Base-by-base conservation (phyloP, 2,888 invertebrate species). In the Gandaritis pyraliata region DNA sequence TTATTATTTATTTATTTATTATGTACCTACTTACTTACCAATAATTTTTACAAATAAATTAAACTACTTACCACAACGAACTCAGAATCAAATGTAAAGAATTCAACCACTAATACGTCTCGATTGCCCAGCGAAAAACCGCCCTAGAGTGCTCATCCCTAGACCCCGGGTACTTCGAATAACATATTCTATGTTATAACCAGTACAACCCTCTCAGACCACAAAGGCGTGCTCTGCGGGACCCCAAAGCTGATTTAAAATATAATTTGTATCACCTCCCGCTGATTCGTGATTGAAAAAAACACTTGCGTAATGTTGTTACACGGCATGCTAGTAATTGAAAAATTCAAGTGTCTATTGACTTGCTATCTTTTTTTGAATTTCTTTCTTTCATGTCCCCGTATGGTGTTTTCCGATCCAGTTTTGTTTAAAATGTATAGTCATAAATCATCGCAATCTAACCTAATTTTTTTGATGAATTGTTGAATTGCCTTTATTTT, bases 221-320 rank as follows among this genome's bases (percentile, higher is more conserved):
- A 71, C 90, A 90, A 43, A 87, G 89, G 88, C 86, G 88, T 83
- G 58, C 89, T 83, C 87, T 76, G 81, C 84, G 81, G 85, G 82
- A 70, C 75, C 77, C 84, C 78, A 83, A 81, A 77, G 60, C 75
- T 69, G 77, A 81, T 83, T 83, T 82, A 77, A 81, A 64, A 66
- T 52, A 46, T 39, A 53, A 77, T 73, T 80, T 76, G 66, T 64
- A 64, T 29, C 33, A 53, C 57, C 62, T 51, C 65, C 60, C 33
- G 51, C 58, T 23, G 60, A 43, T 38, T 47, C 38, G 12, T 43
- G 39, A 62, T 57, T 60, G 30, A 48, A 55, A 63, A n/a, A 48
- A 57, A 64, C 57, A 61, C 63, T 59, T 61, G 51, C 30, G 23
- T 12, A 60, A 65, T 48, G 50, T 52, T 58, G 52, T 57, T 56